phyloP scores from a whole-genome alignment of 2,888 invertebrate genomes.

The Yponomeuta cagnagella region DNA sequence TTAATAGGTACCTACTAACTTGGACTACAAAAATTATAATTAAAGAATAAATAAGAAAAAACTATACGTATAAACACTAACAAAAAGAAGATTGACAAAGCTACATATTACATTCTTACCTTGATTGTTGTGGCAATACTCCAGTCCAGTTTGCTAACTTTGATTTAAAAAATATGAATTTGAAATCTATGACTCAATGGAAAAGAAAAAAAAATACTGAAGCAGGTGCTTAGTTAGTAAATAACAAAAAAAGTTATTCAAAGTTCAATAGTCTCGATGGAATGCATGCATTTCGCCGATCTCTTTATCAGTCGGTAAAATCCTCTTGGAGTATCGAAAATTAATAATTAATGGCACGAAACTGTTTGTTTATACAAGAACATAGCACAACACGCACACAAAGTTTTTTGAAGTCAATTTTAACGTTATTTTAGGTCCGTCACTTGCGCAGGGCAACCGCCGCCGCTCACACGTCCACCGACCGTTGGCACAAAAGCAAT shows the following conservation, averaged over 20 bases:
- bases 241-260: constrained; percentile 47
- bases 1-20: too few relatives aligned
- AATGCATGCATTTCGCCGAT: constrained; percentile 66
- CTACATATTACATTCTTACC: constrained; percentile 37
- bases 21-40: too few relatives aligned
- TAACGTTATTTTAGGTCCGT: constrained; percentile 53
- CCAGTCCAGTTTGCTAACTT: constrained; percentile 41
- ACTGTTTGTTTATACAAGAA: constrained; percentile 20
- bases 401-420: constrained; percentile 51
- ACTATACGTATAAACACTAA: too few relatives aligned
- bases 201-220: neutral
- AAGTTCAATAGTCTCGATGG: constrained; percentile 71
- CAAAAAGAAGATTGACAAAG: neutral
- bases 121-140: constrained; percentile 67
- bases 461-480: constrained; percentile 39
- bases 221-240: constrained; percentile 14
- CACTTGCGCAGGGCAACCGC: constrained; percentile 42
- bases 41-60: too few relatives aligned
- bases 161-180: constrained; percentile 41
- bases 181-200: constrained; percentile 17
- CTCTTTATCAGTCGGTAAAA: constrained; percentile 33
- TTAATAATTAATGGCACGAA: constrained; percentile 18
- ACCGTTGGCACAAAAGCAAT: constrained; percentile 49
- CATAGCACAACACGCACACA: constrained; percentile 44
- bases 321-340: neutral